These are phyloP conservation scores for Nansenia antarctica DNA, from an alignment of 2,113 vertebrate genomes.

Conservation along the genomic window DNA sequence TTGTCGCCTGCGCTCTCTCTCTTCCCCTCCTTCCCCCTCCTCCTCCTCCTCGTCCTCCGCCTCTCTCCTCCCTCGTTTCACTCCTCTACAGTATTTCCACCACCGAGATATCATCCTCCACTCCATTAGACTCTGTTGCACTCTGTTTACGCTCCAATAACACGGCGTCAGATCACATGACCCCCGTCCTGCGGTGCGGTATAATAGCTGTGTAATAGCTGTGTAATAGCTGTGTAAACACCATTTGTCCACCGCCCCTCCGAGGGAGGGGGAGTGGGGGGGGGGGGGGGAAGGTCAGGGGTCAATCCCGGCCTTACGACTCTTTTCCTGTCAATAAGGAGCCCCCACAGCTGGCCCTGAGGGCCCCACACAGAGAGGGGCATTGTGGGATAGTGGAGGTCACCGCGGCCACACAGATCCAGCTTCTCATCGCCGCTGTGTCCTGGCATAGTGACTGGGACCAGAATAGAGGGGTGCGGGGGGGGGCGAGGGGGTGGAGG, in stretches of 20 bases:
- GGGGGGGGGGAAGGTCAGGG: constrained; percentile 37
- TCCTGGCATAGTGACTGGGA: constrained; percentile 18
- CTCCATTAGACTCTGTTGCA: constrained; percentile 32
- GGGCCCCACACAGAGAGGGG: constrained; percentile 56
- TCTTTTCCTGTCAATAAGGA: constrained; percentile 66
- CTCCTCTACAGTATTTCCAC: constrained; percentile 12
- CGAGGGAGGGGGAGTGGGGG: neutral
- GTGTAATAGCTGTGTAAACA: constrained; percentile 37
- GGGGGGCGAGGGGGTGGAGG: neutral
- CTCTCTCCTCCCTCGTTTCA: neutral
- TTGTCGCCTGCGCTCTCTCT: constrained; percentile 32
- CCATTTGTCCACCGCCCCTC: constrained; percentile 20
- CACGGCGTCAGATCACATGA: constrained; percentile 25
- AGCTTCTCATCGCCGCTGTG: constrained; percentile 35
- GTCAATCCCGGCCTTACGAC: constrained; percentile 60
- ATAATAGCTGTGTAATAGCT: constrained; percentile 36
- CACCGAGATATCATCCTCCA: constrained; percentile 38
- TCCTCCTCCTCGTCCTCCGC: neutral
- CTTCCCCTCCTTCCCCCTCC: constrained; percentile 16
- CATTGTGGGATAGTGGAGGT: constrained; percentile 51
- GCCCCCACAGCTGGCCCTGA: constrained; percentile 59
- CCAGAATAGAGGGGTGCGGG: neutral
- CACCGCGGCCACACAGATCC: constrained; percentile 22
- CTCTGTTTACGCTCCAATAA: neutral
- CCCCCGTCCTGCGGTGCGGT: constrained; percentile 7